These are phyloP conservation scores for Holocentrus rufus DNA, from an alignment of 2,797 vertebrate genomes.

Conservation along the genomic window DNA sequence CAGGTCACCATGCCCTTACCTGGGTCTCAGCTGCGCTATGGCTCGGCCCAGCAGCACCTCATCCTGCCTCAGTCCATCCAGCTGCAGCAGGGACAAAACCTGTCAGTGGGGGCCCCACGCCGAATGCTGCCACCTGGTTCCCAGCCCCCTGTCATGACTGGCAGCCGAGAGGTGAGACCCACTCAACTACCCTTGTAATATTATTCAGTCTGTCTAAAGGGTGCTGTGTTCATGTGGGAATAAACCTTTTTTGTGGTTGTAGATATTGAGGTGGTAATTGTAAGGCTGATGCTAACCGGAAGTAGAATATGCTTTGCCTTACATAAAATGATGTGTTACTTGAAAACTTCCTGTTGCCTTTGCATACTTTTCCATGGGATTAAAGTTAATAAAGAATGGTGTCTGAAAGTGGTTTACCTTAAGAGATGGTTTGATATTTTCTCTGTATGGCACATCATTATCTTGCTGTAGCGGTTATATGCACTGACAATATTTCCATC, in stretches of 20 bases:
- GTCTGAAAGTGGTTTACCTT: no score
- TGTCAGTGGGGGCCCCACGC: slow-evolving; percentile 92
- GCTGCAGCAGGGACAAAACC: slow-evolving; percentile 95
- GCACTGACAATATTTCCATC: background rate
- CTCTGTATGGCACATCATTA: background rate
- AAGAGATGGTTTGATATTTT: background rate
- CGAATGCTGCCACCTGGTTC: slow-evolving; percentile 92
- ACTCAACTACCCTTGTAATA: background rate
- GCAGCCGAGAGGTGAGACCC: slow-evolving; percentile 90
- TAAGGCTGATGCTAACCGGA: no score
- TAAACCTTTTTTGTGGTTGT: background rate
- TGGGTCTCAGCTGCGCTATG: slow-evolving; percentile 94
- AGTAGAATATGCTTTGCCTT: no score
- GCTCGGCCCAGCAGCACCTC: slow-evolving; percentile 96
- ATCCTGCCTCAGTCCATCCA: slow-evolving; percentile 97
- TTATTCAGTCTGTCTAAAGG: background rate
- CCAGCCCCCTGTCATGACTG: slow-evolving; percentile 89
- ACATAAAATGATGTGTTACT: no score
- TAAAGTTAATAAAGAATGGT: no score
- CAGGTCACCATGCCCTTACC: slow-evolving; percentile 98
- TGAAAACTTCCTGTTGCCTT: no score
- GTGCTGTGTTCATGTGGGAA: background rate
- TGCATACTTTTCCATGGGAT: no score
- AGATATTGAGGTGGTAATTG: no score
- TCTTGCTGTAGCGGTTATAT: background rate